A percentile compares a stretch with the other conserved stretches of the same genome.
These are phyloP conservation scores for Sabatieria punctata DNA, from an alignment of 2,888 invertebrate species.

Conservation along the genomic window DNA sequence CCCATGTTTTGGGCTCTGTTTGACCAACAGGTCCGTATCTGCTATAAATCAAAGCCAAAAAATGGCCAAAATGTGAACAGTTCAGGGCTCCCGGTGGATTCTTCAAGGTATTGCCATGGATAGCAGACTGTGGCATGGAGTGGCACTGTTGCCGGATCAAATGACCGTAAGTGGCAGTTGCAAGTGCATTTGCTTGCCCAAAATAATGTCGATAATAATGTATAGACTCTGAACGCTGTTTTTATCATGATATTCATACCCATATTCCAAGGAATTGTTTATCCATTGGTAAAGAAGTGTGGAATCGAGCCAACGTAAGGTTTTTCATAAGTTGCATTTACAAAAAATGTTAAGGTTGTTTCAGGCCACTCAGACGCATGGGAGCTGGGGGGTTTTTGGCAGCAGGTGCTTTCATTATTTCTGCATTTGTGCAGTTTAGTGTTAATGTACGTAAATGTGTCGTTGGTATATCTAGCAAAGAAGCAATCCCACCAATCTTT, in stretches of 20 bases:
- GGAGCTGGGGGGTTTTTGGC: conserved; percentile 70
- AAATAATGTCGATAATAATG: too few relatives aligned
- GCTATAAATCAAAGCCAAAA: too few relatives aligned
- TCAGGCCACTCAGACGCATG: conserved; percentile 65
- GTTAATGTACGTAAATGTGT: conserved; percentile 11
- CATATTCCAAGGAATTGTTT: conserved; percentile 34
- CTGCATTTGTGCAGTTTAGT: conserved; percentile 48
- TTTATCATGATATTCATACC: conserved; percentile 37
- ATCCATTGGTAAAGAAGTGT: conserved; percentile 14
- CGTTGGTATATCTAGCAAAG: too few relatives aligned
- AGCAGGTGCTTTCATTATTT: conserved; percentile 63
- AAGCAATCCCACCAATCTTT: too few relatives aligned
- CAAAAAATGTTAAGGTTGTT: too few relatives aligned
- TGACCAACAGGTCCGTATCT: conserved; percentile 71
- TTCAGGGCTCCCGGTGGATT: too few relatives aligned
- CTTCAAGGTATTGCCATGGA: too few relatives aligned
- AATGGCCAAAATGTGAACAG: too few relatives aligned
- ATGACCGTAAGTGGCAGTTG: too few relatives aligned
- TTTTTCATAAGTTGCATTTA: too few relatives aligned
- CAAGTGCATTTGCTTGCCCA: too few relatives aligned
- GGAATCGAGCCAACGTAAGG: conserved; percentile 16
- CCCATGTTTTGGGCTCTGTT: conserved; percentile 94
- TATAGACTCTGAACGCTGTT: conserved; percentile 32
- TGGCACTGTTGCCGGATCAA: conserved; percentile 21
- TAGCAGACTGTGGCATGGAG: conserved; percentile 10